Base-by-base conservation (phyloP, 2,888 invertebrate species). In the Papilio protenor region DNA sequence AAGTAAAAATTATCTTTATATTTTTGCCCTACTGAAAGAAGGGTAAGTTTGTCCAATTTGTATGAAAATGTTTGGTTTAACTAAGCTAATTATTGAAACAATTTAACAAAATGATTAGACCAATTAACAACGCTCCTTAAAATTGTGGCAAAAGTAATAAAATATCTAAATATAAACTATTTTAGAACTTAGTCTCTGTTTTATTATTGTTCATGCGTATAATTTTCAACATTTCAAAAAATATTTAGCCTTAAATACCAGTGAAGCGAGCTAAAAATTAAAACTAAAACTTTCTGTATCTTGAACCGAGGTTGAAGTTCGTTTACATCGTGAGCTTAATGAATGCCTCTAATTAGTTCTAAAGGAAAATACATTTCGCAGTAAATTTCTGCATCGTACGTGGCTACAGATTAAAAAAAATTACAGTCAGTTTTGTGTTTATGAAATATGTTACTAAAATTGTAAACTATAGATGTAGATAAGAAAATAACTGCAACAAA, bases 341-440 rank as follows among this genome's bases (percentile, higher is more conserved):
- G 73, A 23, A 59, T 27, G 61, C 49, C 23, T 40, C 59, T 74
- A 74, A 74, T 74, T 74, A 74, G 74, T 73, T 73, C 12, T n/a
- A 74, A 64, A 61, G 61, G 27, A 47, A 74, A 40, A 61, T 64
- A 27, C 64, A 61, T n/a, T 47, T 47, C 47, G 74, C 27, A 59
- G 61, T 18, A 64, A 49, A 61, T 64, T 64, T 64, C 40, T 55
- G 49, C 74, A 64, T 18, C 61, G 27, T 61, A 61, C 61, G 61
- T 27, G 27, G 0, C 61, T 18, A 4, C 33, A 33, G 33, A 33
- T 33, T 33, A 33, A 33, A 33, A 33, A 4, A 33, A 33, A 27
- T 27, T 2, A 27, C 27, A 27, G 27, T 27, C 2, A 27, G 2
- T 27, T 27, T 27, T 27, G 27, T 27, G 27, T 27, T 27, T 27